phyloP scores from a whole-genome alignment of 2,888 invertebrate genomes.

The Pharmacophagus antenor region DNA sequence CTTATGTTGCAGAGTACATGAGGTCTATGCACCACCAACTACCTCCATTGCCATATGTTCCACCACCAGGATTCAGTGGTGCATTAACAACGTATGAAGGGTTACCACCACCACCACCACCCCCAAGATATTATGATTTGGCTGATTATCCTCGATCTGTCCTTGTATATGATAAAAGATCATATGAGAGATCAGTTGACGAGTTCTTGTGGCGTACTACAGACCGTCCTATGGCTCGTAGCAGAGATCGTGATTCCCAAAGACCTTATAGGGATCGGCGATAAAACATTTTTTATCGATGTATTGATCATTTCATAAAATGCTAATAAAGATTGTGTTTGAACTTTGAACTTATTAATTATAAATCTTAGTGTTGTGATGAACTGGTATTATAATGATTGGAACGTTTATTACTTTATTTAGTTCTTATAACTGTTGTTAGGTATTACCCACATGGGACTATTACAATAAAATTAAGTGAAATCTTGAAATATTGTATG shows the following conservation, averaged over 20 bases:
- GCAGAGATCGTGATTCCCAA: constrained; percentile 78
- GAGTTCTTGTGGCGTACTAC: constrained; percentile 92
- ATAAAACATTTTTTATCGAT: constrained; percentile 64
- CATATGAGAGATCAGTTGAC: constrained; percentile 93
- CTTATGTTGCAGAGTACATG: constrained; percentile 94
- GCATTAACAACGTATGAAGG: constrained; percentile 81
- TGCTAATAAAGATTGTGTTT: constrained; percentile 73
- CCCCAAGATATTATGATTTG: constrained; percentile 84
- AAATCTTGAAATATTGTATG: constrained; percentile 8
- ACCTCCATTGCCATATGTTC: constrained; percentile 91
- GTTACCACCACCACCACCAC: constrained; percentile 83
- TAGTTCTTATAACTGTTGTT: constrained; percentile 30
- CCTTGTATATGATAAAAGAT: constrained; percentile 85
- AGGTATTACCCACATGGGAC: constrained; percentile 32
- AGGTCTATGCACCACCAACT: constrained; percentile 92
- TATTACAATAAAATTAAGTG: constrained; percentile 32
- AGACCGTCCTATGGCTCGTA: constrained; percentile 83
- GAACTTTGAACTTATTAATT: constrained; percentile 78
- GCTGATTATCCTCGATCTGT: constrained; percentile 87
- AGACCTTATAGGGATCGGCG: constrained; percentile 83
- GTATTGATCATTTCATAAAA: constrained; percentile 65
- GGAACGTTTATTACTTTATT: constrained; percentile 34
- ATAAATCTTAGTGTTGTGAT: constrained; percentile 68
- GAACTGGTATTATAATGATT: constrained; percentile 50
- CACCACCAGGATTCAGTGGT: constrained; percentile 79